Evolutionary conservation across 1,140 invertebrate species (phyloP), one percentile per base, ranked within the genome.

Genomic region (Diachasma alloeum): DNA sequence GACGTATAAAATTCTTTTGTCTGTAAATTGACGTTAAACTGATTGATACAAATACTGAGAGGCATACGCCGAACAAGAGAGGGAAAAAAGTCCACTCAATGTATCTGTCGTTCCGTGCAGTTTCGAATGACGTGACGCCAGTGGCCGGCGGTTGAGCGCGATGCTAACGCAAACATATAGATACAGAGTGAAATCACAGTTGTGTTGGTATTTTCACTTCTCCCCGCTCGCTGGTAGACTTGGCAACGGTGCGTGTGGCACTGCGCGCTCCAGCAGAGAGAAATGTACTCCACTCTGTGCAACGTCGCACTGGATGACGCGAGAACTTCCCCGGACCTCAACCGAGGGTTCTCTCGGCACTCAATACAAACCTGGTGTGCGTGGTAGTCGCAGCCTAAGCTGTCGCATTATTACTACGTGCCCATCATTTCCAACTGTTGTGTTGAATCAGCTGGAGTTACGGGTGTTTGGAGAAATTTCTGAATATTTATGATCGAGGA

Each of bases 241-340:
- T 78, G 77, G 77, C 77, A 78, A 78, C 77, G 19, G 48, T 78
- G 77, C 72, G 72, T 75, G 48, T 31, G 46, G 31, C 31, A 6
- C 31, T 31, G 31, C 2, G 6, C 44, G 59, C 48, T 70, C 42
- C 70, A 59, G 72, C 24, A 63, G 59, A 13, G 59, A 24, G 24
- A 63, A 22, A 59, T 19, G 22, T 10, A 59, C 48, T 76, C 68
- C 75, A 59, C 68, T 66, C n/a, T 13, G 63, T 26, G 69, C 69
- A 78, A 78, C 76, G 71, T 78, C 76, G 76, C 76, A 67, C 53
- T 67, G 24, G 46, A 8, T 53, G 66, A 39, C 71, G 76, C 17
- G 10, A 19, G 24, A 24, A 17, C 39, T 63, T 13, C 17, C 19
- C 59, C 59, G 24, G 24, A 63, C 19, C 59, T 63, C 24, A 31